Percentiles rank a stretch among this genome's conserved stretches.
phyloP scores from a whole-genome alignment of 2,113 vertebrate species.

The Nannobrachium achirus region DNA sequence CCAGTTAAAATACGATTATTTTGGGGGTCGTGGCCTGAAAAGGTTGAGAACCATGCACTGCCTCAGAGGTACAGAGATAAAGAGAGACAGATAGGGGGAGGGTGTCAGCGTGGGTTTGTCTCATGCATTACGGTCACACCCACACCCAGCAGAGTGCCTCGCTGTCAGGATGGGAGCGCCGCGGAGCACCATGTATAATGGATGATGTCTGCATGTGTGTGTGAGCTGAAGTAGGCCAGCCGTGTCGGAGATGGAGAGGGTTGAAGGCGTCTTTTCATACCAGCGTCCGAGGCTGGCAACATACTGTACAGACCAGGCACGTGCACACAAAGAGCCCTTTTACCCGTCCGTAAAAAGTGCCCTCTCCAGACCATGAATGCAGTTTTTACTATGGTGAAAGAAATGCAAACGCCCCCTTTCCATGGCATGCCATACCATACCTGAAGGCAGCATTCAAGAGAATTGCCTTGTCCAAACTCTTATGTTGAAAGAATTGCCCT shows the following conservation, averaged over 20 bases:
- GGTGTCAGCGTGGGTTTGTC: too few species aligned
- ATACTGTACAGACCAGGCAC: not conserved
- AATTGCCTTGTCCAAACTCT: too few species aligned
- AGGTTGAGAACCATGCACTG: too few species aligned
- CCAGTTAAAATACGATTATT: too few species aligned
- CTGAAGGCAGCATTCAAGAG: too few species aligned
- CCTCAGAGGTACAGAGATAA: not conserved
- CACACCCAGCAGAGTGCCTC: not conserved
- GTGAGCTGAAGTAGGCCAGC: slow-evolving; percentile 25
- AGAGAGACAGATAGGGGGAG: not conserved
- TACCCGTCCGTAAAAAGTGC: too few species aligned
- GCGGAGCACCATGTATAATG: not conserved
- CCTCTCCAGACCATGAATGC: too few species aligned
- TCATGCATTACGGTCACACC: not conserved
- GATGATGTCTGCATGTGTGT: slow-evolving; percentile 6
- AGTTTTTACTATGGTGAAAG: too few species aligned
- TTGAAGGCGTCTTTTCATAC: slow-evolving; percentile 11
- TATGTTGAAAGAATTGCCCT: too few species aligned
- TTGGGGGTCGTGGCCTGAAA: too few species aligned
- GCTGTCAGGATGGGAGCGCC: not conserved
- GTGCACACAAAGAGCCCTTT: slow-evolving; percentile 11
- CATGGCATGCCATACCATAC: too few species aligned
- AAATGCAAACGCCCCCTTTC: too few species aligned
- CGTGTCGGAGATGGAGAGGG: slow-evolving; percentile 26
- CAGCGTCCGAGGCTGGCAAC: slow-evolving; percentile 7